These are phyloP conservation scores for Hippocampus abdominalis DNA, from an alignment of 2,113 vertebrate species.

Conservation along the genomic window DNA sequence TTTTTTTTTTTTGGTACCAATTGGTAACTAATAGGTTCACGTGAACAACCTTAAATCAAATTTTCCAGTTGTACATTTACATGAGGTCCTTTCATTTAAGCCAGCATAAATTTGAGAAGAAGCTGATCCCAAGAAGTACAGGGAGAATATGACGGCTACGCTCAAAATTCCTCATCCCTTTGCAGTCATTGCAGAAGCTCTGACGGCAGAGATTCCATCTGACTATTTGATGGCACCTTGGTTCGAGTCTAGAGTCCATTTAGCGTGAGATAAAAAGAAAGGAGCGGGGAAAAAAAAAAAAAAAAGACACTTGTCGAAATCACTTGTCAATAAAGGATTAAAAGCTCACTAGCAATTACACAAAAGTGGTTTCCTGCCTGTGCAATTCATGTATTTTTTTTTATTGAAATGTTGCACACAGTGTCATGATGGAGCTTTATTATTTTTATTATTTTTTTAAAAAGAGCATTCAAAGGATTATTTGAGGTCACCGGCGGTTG, in stretches of 20 bases:
- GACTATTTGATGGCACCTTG: conserved; percentile 46
- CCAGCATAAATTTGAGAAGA: conserved; percentile 9
- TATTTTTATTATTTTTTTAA: conserved; percentile 7
- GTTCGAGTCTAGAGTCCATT: conserved; percentile 25
- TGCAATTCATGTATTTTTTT: conserved; percentile 2
- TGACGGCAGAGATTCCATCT: conserved; percentile 38
- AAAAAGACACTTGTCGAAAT: conserved; percentile 32
- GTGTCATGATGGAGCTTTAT: conserved; percentile 6
- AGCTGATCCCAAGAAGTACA: conserved; percentile 49
- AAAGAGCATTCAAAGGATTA: conserved; percentile 25
- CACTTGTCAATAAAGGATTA: conserved; percentile 26
- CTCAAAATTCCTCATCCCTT: conserved; percentile 61
- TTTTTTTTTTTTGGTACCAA: not conserved
- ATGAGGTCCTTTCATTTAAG: conserved; percentile 5
- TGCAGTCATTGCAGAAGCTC: conserved; percentile 29
- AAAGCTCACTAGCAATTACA: conserved; percentile 23
- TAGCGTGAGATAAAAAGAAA: conserved; percentile 29
- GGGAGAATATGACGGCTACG: conserved; percentile 53
- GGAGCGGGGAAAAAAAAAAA: conserved; percentile 9
- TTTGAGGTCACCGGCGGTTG: conserved; percentile 33
- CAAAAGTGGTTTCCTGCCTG: conserved; percentile 17
- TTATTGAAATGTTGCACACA: not conserved
- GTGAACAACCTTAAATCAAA: conserved; percentile 4
- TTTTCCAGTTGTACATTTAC: not conserved
- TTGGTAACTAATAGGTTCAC: not conserved